A percentile compares a stretch with the other conserved stretches of the same genome.
Evolutionary conservation across 2,888 invertebrate genomes (phyloP).

Genomic region (Litoditis marina): DNA sequence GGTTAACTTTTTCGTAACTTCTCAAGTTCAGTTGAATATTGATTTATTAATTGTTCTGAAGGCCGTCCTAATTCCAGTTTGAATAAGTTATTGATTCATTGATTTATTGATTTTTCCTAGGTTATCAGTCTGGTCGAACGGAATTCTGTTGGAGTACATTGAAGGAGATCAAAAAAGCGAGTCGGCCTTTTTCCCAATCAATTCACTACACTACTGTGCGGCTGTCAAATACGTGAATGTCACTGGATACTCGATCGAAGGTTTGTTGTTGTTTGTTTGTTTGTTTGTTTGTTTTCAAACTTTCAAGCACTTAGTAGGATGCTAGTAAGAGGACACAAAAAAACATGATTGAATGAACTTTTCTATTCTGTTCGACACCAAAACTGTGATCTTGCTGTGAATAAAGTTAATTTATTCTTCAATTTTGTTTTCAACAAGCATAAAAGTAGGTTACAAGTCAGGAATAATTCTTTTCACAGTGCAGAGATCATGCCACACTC

Average conservation of each 20-base stretch:
- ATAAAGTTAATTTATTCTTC: too few species aligned
- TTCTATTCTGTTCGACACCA: background rate
- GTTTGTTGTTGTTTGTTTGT: constrained; percentile 12
- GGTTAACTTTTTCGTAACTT: background rate
- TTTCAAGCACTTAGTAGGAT: too few species aligned
- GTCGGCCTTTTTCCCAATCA: constrained; percentile 91
- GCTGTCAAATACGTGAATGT: constrained; percentile 80
- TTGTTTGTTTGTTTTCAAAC: too few species aligned
- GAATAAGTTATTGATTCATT: background rate
- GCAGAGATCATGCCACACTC: too few species aligned
- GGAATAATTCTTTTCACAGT: too few species aligned
- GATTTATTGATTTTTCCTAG: constrained; percentile 18
- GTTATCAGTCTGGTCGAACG: constrained; percentile 88
- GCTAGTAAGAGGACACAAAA: too few species aligned
- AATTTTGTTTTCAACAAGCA: too few species aligned
- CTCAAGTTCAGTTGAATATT: background rate
- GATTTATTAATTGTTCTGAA: too few species aligned
- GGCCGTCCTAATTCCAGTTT: background rate
- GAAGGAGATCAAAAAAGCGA: constrained; percentile 88
- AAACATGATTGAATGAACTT: too few species aligned
- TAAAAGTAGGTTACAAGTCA: too few species aligned
- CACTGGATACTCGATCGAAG: constrained; percentile 67
- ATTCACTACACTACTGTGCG: constrained; percentile 89
- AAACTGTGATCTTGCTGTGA: too few species aligned
- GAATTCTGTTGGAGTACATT: constrained; percentile 85